These are phyloP conservation scores for Silurus meridionalis DNA, from an alignment of 2,113 vertebrate genomes.

Conservation along the genomic window DNA sequence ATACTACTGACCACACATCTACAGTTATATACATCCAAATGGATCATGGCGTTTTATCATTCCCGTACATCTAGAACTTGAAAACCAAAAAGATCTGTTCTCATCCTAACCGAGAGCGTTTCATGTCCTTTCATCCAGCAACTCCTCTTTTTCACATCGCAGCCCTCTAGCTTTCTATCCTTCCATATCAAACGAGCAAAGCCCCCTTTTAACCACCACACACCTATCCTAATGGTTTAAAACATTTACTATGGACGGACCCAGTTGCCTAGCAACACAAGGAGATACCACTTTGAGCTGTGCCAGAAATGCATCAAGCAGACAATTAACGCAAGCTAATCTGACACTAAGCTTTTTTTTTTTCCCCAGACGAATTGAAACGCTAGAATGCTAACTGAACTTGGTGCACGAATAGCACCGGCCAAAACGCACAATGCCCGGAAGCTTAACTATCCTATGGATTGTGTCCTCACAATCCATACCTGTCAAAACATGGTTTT, in stretches of 20 bases:
- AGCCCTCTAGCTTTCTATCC: background rate
- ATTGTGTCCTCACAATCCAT: background rate
- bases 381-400: background rate
- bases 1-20: background rate
- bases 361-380: background rate
- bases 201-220: constrained; percentile 34
- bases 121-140: constrained; percentile 28
- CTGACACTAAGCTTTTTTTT: constrained; percentile 10
- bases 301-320: constrained; percentile 42
- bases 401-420: background rate
- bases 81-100: background rate
- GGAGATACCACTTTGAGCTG: constrained; percentile 52
- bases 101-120: background rate
- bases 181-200: constrained; percentile 40
- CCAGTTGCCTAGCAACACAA: constrained; percentile 60
- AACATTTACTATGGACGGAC: constrained; percentile 43
- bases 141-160: background rate
- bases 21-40: background rate
- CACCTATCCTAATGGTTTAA: constrained; percentile 41
- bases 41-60: background rate
- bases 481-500: background rate
- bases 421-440: background rate
- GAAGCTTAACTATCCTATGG: background rate
- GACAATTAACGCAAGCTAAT: constrained; percentile 42
- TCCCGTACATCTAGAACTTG: background rate